These are phyloP conservation scores for Lanius ludovicianus DNA, from an alignment of 2,113 vertebrate genomes.

Conservation along the genomic window DNA sequence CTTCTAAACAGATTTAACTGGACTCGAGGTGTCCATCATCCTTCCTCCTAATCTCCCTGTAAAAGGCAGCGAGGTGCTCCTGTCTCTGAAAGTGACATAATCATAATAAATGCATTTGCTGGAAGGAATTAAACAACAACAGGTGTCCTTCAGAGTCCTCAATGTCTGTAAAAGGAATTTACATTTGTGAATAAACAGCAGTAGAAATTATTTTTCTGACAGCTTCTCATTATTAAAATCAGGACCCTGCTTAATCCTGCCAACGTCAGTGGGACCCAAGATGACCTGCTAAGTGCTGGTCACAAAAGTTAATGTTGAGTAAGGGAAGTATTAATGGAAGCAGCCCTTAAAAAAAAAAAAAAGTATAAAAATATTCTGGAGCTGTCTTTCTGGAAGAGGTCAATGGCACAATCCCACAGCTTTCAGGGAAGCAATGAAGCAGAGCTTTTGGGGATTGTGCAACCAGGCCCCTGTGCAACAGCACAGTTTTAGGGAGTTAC, in stretches of 20 bases:
- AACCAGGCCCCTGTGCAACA: neutral
- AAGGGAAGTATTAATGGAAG: neutral
- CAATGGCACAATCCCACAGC: neutral
- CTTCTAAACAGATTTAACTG: neutral
- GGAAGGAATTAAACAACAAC: slow-evolving; percentile 34
- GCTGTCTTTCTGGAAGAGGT: neutral
- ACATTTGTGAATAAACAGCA: slow-evolving; percentile 51
- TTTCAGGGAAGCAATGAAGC: neutral
- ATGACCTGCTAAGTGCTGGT: slow-evolving; percentile 42
- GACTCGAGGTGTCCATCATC: neutral
- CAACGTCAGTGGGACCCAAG: neutral
- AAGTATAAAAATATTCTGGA: neutral
- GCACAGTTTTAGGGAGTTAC: neutral
- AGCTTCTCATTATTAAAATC: slow-evolving; percentile 52
- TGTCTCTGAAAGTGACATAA: neutral
- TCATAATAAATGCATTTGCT: slow-evolving; percentile 26
- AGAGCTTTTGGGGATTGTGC: neutral
- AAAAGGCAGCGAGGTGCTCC: neutral
- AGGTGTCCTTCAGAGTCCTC: slow-evolving; percentile 25
- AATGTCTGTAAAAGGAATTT: slow-evolving; percentile 23
- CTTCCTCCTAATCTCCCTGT: neutral
- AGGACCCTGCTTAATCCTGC: slow-evolving; percentile 30
- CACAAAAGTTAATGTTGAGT: neutral
- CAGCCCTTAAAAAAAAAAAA: neutral
- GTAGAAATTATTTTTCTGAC: slow-evolving; percentile 12